Evolutionary conservation across 2,797 vertebrate genomes (phyloP).

Genomic region (Nyctalus aviator): DNA sequence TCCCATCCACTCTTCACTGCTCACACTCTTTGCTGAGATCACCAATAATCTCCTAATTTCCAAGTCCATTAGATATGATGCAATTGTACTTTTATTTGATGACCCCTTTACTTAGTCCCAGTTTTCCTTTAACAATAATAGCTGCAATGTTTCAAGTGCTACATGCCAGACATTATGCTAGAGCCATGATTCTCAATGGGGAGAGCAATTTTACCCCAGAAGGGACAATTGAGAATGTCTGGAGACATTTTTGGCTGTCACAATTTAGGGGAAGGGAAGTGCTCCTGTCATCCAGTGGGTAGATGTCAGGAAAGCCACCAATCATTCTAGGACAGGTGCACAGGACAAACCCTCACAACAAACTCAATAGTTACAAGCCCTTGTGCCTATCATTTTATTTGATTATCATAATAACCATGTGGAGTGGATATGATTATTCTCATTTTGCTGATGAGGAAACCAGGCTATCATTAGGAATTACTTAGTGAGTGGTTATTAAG

Average conservation of each 20-base stretch:
- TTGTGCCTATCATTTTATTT: constrained; percentile 46
- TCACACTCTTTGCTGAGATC: not conserved
- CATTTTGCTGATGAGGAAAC: constrained; percentile 51
- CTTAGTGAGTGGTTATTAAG: constrained; percentile 61
- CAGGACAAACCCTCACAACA: not conserved
- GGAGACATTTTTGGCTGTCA: constrained; percentile 4
- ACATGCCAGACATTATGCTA: not conserved
- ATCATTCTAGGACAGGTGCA: not conserved
- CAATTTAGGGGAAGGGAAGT: not conserved
- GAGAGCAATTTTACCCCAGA: not conserved
- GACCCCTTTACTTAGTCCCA: not conserved
- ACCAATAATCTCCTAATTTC: constrained; percentile 13
- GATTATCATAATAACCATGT: constrained; percentile 24
- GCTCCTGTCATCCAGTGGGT: not conserved
- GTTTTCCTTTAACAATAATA: constrained; percentile 38
- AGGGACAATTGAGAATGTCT: not conserved
- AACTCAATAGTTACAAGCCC: not conserved
- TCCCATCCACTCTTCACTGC: not conserved
- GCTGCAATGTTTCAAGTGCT: not conserved
- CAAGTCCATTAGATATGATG: not conserved
- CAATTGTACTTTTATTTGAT: not conserved
- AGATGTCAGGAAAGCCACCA: not conserved
- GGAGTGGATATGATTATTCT: constrained; percentile 28
- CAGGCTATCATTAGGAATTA: constrained; percentile 57
- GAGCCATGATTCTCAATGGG: not conserved